Conservation (phyloP, 2,113 vertebrate genomes). For the Arothron firmamentum region DNA sequence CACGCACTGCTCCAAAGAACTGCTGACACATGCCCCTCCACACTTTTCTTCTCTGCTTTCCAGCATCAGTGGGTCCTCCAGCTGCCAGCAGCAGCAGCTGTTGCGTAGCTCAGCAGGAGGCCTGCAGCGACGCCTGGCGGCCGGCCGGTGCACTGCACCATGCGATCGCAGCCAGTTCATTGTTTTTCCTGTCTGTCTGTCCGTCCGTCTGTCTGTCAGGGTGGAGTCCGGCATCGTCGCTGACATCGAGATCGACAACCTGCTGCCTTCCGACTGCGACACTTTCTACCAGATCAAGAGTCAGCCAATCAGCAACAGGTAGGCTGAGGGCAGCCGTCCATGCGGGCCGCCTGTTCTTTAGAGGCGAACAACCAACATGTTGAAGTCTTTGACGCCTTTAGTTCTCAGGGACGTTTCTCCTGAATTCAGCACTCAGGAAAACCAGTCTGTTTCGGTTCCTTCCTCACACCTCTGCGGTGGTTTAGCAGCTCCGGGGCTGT, state of each 20-base stretch:
- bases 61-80: not conserved
- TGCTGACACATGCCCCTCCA: conserved; percentile 19
- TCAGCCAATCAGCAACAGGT: conserved; percentile 78
- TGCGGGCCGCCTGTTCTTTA: no score
- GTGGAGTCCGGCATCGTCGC: conserved; percentile 86
- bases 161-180: not conserved
- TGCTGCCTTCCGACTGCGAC: conserved; percentile 73
- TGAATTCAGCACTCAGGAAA: no score
- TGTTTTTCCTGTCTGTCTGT: not conserved
- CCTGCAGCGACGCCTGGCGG: no score
- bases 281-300: conserved; percentile 87
- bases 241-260: conserved; percentile 82
- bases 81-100: no score
- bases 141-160: no score
- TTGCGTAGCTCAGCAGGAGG: no score
- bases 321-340: not conserved
- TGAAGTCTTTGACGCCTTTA: no score
- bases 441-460: no score
- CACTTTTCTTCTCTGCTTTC: conserved; percentile 16
- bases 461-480: no score
- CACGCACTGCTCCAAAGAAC: conserved; percentile 3
- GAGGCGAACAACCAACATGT: no score
- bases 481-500: no score
- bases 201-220: conserved; percentile 17
- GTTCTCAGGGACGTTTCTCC: no score